Evolutionary conservation across 2,797 vertebrate genomes (phyloP), one percentile per base, ranked within the genome.

Genomic region (Alcedo quadribrachys): DNA sequence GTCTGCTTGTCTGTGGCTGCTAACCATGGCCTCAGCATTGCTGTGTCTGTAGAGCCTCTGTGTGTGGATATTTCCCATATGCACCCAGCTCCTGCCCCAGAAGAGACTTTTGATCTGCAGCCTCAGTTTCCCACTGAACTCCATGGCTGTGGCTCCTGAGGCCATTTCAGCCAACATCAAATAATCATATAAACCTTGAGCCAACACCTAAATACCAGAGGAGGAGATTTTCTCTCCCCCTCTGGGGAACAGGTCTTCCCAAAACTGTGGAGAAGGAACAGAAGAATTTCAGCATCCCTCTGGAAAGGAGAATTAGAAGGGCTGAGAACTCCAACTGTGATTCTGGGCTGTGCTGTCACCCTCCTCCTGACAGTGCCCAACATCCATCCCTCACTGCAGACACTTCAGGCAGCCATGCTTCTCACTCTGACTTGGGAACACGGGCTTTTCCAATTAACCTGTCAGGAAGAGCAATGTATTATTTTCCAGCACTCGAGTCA

Each of bases 381-480:
- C 14, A 87, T 61, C 78, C 81, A 69, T 92, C 65, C 68, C 71
- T 95, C 90, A 92, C 17, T 30, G 54, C 37, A 80, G 88, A 74
- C 2, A 4, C 65, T 89, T 89, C 54, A 50, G 89, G 79, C 71
- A 94, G 79, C 62, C 28, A 11, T 17, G 15, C 76, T 90, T 68
- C 79, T 96, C 68, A 33, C 40, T 15, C 37, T 55, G 71, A 20
- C 73, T 92, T 4, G 0, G 81, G 76, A 92, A 81, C 87, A 90
- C 4, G 7, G 78, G 55, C 35, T 94, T 94, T 96, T 90, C 84
- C 93, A 95, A 96, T 96, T 95, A 96, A 95, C 68, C 90, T 96
- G 95, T 96, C 96, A 96, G 90, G 75, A 92, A 95, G 89, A 96
- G 92, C 88, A 90, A 95, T 94, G 93, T 62, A 89, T 95, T 90